Evolutionary conservation across 2,888 invertebrate genomes (phyloP), one percentile per base, ranked within the genome.

Genomic region (Rhogogaster chlorosoma): DNA sequence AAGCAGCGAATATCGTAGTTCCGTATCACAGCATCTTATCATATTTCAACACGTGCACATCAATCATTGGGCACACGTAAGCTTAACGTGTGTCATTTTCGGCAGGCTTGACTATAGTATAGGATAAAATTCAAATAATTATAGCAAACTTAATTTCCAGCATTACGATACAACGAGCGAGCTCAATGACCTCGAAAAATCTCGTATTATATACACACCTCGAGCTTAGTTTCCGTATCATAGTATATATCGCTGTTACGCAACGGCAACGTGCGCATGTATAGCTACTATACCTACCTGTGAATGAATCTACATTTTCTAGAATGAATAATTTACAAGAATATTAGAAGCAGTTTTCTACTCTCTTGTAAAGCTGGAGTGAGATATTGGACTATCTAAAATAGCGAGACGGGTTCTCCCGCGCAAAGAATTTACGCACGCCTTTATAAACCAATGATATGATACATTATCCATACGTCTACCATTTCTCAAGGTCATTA

Each of bases 141-240:
- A 61, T 80, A 38, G 61, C 57, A 38, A 61, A 38, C 36, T 49
- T 22, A 80, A n/a, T 38, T 80, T 57, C 12, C 38, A 80, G 61
- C 38, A 12, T 38, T 80, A 26, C 26, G 38, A 57, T 38, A 57
- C 22, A 80, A 36, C 57, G 6, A 9, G 15, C 45, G 83, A 49
- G 83, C 70, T 70, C 83, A 83, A 83, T 22, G 83, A 83, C 83
- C 83, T 83, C 83, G 32, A 83, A 83, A 67, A 67, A 70, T 67
- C 80, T 80, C 26, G 38, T 61, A 53, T 77, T 22, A 22, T 22
- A 45, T 67, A 80, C 67, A 80, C 67, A 67, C 67, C 70, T 70
- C 83, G 67, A 42, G 67, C n/a, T 83, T 45, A 45, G 83, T 83
- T 64, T 83, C 83, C 83, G 83, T 42, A 29, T 67, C 45, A 67